phyloP scores from a whole-genome alignment of 2,113 vertebrate genomes.

The Bagarius yarrelli region DNA sequence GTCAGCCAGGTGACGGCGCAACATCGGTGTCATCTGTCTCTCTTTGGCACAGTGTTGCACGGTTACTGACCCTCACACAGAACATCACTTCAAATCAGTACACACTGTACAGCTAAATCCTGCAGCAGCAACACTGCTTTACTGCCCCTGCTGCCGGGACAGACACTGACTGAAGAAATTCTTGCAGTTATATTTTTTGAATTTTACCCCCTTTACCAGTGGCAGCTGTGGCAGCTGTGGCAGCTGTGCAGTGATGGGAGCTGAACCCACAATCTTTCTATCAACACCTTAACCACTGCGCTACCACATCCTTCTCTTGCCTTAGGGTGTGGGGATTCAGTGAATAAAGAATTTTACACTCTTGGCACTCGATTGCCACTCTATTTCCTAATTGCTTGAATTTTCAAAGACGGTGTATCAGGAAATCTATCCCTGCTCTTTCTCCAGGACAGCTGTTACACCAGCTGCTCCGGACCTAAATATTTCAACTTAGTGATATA shows the following conservation, averaged over 20 bases:
- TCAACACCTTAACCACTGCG: no score
- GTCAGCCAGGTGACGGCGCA: slow-evolving; percentile 54
- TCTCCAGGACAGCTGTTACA: not conserved
- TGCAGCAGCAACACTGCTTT: not conserved
- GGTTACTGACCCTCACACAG: slow-evolving; percentile 51
- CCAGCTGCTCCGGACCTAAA: slow-evolving; percentile 15
- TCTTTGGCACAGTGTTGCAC: slow-evolving; percentile 53
- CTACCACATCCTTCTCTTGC: no score
- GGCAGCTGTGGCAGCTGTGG: no score
- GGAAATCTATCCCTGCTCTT: not conserved
- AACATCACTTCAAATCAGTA: not conserved
- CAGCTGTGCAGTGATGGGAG: no score
- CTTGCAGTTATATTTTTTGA: not conserved
- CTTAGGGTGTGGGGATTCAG: not conserved
- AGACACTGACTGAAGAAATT: not conserved
- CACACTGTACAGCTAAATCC: not conserved
- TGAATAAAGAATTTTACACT: not conserved
- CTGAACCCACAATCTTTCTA: no score
- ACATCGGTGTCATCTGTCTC: slow-evolving; percentile 63
- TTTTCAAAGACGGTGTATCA: not conserved
- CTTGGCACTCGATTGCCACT: not conserved
- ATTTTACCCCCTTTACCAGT: not conserved
- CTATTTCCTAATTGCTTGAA: not conserved
- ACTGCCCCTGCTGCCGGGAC: not conserved
- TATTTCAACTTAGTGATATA: not conserved